phyloP scores from a whole-genome alignment of 53 echinoderm and acorn worm species.

The Paracentrotus lividus region DNA sequence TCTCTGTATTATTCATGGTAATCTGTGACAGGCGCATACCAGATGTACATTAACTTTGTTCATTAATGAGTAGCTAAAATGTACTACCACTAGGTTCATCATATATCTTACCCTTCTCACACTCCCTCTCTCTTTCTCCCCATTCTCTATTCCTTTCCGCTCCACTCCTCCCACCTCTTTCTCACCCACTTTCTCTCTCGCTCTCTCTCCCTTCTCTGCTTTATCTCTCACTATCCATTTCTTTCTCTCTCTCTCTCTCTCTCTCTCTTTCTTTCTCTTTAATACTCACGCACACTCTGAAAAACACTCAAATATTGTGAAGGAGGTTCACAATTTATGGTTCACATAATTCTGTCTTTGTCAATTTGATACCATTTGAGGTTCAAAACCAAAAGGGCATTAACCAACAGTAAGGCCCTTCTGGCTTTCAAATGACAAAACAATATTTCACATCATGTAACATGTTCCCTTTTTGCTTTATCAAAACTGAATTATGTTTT shows the following conservation, averaged over 20 bases:
- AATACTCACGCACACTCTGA: not conserved
- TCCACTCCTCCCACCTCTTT: not conserved
- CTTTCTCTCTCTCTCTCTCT: not conserved
- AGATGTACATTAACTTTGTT: no score
- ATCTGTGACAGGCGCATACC: not conserved
- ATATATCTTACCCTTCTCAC: no score
- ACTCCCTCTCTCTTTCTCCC: no score
- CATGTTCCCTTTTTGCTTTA: not conserved
- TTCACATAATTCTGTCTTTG: not conserved
- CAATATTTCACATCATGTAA: not conserved
- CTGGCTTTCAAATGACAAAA: no score
- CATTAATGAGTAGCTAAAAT: no score
- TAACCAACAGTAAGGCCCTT: no score
- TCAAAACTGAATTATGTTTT: conserved; percentile 7
- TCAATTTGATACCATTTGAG: not conserved
- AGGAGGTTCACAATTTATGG: no score
- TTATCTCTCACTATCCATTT: not conserved
- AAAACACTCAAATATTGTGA: no score
- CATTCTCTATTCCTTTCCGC: not conserved
- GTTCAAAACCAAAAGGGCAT: not conserved
- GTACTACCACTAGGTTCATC: no score
- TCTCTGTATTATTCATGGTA: not conserved
- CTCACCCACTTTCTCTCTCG: not conserved
- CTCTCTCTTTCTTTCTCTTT: not conserved
- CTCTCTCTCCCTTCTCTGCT: not conserved